Evolutionary conservation across 2,797 vertebrate species (phyloP), one percentile per base, ranked within the genome.

Genomic region (Sebastes miniatus): DNA sequence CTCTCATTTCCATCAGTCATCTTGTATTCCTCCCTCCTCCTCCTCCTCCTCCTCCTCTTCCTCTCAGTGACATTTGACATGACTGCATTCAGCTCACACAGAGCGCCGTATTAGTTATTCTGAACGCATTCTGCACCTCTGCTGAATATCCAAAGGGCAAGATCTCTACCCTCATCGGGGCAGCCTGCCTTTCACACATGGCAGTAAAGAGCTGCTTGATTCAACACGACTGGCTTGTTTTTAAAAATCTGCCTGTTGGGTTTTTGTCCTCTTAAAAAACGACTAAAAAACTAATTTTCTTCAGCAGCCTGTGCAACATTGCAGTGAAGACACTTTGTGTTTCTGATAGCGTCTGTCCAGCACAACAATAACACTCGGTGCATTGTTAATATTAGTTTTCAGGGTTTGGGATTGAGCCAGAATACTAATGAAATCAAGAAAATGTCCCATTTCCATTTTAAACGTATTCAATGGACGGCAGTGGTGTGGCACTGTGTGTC

Each of bases 51-150:
- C 18, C 10, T 31, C 24, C 77, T 57, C 58, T 29, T 62, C 39
- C 27, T 65, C 25, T 14, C 22, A 2, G 22, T 87, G 86, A 83
- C 83, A 83, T 88, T 69, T 87, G 79, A 88, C 84, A 79, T 50
- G 54, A 4, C 59, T 57, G 73, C 67, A 71, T 90, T 87, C 77
- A 56, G 64, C 67, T 77, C 86, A 74, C 84, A 82, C 73, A 43
- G 69, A 5, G 59, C 3, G 20, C 32, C 3, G 1, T 39, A 80
- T 88, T 85, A 77, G 69, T 11, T 67, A 88, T 91, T 92, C 91
- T 18, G 31, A 52, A 59, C 8, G 24, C 86, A 73, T 85, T 68
- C 73, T 78, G 62, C 75, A 64, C 20, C 6, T 4, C 76, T 65
- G 83, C 79, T 2, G 83, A 83, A 72, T 62, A 76, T 84, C 77